A percentile compares a stretch with the other conserved stretches of the same genome.
These are phyloP conservation scores for Lottia gigantea DNA, from an alignment of 2,888 invertebrate genomes.

Conservation along the genomic window DNA sequence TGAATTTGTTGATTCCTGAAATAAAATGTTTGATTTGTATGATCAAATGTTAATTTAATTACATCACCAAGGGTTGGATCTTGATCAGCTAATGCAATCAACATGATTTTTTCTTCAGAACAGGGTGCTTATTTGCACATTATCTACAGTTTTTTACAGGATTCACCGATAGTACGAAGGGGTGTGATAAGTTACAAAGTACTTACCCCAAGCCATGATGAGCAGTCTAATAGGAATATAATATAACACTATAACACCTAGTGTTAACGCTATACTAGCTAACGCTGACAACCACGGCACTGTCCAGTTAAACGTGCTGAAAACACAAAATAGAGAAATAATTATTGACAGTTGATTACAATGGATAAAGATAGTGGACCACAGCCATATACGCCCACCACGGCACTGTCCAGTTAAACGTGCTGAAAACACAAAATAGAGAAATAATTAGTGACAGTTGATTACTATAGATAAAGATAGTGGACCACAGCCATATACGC, in stretches of 20 bases:
- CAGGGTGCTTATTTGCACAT: too few relatives aligned
- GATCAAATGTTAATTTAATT: too few relatives aligned
- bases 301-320: slow-evolving; percentile 94
- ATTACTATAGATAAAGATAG: background rate
- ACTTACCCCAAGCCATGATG: slow-evolving; percentile 88
- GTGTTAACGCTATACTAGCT: slow-evolving; percentile 82
- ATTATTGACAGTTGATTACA: background rate
- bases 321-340: background rate
- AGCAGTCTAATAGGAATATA: slow-evolving; percentile 89
- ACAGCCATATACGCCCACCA: too few relatives aligned
- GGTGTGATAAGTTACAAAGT: too few relatives aligned
- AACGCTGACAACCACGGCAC: slow-evolving; percentile 95
- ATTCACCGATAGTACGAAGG: too few relatives aligned
- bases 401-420: slow-evolving; percentile 96
- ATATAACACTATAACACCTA: slow-evolving; percentile 84
- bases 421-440: slow-evolving; percentile 72
- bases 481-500: too few relatives aligned
- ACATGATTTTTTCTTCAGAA: too few relatives aligned
- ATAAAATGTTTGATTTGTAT: slow-evolving; percentile 11
- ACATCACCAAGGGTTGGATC: too few relatives aligned
- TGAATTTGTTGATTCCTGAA: slow-evolving; percentile 86
- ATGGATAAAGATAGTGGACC: too few relatives aligned
- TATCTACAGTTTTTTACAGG: too few relatives aligned
- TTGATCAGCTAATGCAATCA: too few relatives aligned
- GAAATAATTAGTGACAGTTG: background rate